These are phyloP conservation scores for Atrina japonica DNA, from an alignment of 2,888 invertebrate genomes.

Conservation along the genomic window DNA sequence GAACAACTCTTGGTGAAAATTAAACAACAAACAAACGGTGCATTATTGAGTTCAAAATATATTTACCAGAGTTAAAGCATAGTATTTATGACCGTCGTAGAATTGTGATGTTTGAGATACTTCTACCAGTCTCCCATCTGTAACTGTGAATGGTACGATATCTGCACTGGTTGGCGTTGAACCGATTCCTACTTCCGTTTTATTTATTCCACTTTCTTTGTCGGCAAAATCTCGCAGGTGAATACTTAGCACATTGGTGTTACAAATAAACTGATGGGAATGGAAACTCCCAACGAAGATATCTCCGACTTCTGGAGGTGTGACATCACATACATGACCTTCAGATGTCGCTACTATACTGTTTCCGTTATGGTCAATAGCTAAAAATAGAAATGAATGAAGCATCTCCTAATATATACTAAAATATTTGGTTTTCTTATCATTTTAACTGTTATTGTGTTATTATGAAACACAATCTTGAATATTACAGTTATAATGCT, in stretches of 20 bases:
- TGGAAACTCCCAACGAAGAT: conserved; percentile 6
- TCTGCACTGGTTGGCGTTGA: conserved; percentile 10
- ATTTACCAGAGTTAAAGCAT: conserved; percentile 6
- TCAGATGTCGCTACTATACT: conserved; percentile 2
- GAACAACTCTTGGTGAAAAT: too few relatives aligned
- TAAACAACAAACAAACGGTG: too few relatives aligned
- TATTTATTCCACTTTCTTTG: conserved; percentile 28
- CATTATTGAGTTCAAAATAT: too few relatives aligned
- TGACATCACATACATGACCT: conserved; percentile 11
- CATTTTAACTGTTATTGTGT: too few relatives aligned
- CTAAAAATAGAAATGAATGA: conserved; percentile 10
- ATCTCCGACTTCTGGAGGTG: conserved; percentile 13
- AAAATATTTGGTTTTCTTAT: too few relatives aligned
- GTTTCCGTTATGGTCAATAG: conserved; percentile 26
- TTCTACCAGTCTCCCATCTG: not conserved
- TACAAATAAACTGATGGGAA: not conserved
- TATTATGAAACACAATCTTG: too few relatives aligned
- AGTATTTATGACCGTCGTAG: conserved; percentile 25
- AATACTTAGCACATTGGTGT: not conserved
- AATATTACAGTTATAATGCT: too few relatives aligned
- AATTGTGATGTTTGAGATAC: not conserved
- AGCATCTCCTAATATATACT: too few relatives aligned
- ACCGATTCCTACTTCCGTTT: conserved; percentile 26
- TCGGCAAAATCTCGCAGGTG: conserved; percentile 20
- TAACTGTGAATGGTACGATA: not conserved